Conservation (phyloP, 1,140 invertebrate species). For the Meloidogyne floridensis region DNA sequence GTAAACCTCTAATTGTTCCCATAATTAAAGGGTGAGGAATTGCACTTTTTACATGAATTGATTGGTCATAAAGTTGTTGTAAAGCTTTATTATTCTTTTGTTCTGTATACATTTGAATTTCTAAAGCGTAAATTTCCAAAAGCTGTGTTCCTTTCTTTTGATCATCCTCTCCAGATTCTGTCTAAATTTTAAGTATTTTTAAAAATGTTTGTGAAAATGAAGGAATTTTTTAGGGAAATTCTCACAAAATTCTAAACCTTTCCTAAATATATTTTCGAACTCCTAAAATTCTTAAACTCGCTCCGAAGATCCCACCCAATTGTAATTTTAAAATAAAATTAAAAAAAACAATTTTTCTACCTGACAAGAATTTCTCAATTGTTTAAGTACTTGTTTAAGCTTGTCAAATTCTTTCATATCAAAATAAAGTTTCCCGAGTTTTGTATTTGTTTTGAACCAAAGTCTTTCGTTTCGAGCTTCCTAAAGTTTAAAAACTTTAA, state of each 20-base stretch:
- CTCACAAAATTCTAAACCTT: no score
- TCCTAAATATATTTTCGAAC: no score
- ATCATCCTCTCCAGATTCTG: conserved; percentile 98
- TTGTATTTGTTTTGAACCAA: conserved; percentile 99
- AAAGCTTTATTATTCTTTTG: conserved; percentile 99
- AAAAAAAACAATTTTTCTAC: conserved; percentile 67
- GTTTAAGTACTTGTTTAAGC: conserved; percentile 92
- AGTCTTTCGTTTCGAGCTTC: conserved; percentile 98
- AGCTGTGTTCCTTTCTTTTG: conserved; percentile 93
- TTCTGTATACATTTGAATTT: conserved; percentile 99
- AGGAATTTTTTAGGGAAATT: no score
- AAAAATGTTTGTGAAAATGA: no score
- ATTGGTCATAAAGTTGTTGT: conserved; percentile 94
- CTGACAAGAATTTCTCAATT: conserved; percentile 94
- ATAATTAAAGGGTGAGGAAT: conserved; percentile 99
- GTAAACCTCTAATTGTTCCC: conserved; percentile 91
- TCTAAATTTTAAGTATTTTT: conserved; percentile 70
- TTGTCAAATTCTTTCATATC: conserved; percentile 92
- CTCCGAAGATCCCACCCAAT: no score
- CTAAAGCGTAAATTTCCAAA: conserved; percentile 95
- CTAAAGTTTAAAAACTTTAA: conserved; percentile 44
- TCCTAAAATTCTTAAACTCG: no score
- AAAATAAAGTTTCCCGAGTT: conserved; percentile 96
- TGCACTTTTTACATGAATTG: conserved; percentile 95
- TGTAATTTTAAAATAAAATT: no score